Evolutionary conservation across 1,140 invertebrate species (phyloP).

Genomic region (Heliconius melpomene): DNA sequence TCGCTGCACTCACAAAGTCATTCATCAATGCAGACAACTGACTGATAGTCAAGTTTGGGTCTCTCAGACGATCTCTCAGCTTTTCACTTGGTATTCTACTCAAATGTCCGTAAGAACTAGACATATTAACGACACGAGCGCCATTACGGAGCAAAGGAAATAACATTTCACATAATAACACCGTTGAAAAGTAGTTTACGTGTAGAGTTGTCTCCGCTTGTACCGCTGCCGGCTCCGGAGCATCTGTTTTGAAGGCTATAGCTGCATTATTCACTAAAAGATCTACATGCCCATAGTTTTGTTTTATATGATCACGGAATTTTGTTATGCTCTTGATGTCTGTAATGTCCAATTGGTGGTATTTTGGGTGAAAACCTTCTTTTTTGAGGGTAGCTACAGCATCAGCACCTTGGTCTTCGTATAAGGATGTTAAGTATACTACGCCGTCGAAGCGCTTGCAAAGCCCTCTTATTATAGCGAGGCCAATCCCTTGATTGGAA

Average conservation of each 20-base stretch:
- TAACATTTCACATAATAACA: slow-evolving; percentile 84
- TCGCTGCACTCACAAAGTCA: slow-evolving; percentile 83
- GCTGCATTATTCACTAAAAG: slow-evolving; percentile 93
- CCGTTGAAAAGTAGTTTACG: slow-evolving; percentile 86
- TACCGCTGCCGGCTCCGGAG: slow-evolving; percentile 83
- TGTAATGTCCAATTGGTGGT: slow-evolving; percentile 87
- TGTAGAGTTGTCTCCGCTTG: slow-evolving; percentile 87
- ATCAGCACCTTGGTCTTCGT: slow-evolving; percentile 80
- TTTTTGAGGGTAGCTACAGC: slow-evolving; percentile 83
- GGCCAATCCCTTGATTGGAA: slow-evolving; percentile 89
- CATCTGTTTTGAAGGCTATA: slow-evolving; percentile 85
- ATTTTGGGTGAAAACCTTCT: slow-evolving; percentile 81
- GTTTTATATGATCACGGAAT: slow-evolving; percentile 83
- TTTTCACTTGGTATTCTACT: slow-evolving; percentile 81
- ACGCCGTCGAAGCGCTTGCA: slow-evolving; percentile 84
- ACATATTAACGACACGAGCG: slow-evolving; percentile 88
- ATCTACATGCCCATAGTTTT: slow-evolving; percentile 88
- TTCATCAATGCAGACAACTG: slow-evolving; percentile 83
- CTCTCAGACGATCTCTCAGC: slow-evolving; percentile 79
- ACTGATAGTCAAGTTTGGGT: slow-evolving; percentile 81
- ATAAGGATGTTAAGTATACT: slow-evolving; percentile 85
- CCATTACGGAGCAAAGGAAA: slow-evolving; percentile 86
- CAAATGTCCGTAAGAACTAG: slow-evolving; percentile 85
- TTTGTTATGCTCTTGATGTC: slow-evolving; percentile 82
- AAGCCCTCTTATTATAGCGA: slow-evolving; percentile 85